Percentiles rank a stretch among this genome's conserved stretches.
phyloP scores from a whole-genome alignment of 2,113 vertebrate species.

The Piaya cayana region DNA sequence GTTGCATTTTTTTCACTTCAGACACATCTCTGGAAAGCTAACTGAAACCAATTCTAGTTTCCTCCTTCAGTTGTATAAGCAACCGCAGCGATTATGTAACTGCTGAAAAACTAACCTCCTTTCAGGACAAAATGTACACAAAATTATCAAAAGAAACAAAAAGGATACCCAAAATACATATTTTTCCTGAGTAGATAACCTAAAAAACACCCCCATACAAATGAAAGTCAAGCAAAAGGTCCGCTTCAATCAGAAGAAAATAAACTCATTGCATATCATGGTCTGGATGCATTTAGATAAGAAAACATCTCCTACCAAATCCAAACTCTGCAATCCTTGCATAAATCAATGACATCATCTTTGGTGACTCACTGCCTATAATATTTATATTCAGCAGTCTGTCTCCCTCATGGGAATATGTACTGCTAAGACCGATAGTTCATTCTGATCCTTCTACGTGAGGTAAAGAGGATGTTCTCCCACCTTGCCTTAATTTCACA shows the following conservation, averaged over 20 bases:
- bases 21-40: neutral
- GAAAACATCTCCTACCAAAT: slow-evolving; percentile 26
- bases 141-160: neutral
- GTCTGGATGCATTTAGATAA: slow-evolving; percentile 15
- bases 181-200: neutral
- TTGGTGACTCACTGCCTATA: neutral
- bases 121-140: neutral
- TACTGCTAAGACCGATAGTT: slow-evolving; percentile 17
- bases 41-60: neutral
- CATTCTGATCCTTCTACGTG: neutral
- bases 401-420: neutral
- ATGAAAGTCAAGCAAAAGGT: neutral
- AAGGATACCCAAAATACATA: neutral
- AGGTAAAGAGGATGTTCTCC: neutral
- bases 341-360: slow-evolving; percentile 32
- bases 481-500: slow-evolving; percentile 78
- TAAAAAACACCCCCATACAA: neutral
- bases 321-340: slow-evolving; percentile 24
- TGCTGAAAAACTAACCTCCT: neutral
- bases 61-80: neutral
- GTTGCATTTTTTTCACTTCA: neutral
- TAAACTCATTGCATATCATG: neutral
- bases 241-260: neutral
- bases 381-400: neutral
- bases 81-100: neutral